These are phyloP conservation scores for chimpanzee (Pan troglodytes) DNA, from an alignment of 2,113 vertebrate species.

Conservation along the genomic window NHGRI_mPanTro3-v2.1_pri NC_072408.2:18945501-18946000, in stretches of 20 bases:
- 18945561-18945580: neutral
- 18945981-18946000: rapidly evolving
- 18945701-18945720: neutral
- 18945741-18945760: neutral
- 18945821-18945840: neutral
- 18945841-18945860: neutral
- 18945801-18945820: neutral
- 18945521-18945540: slow-evolving; percentile 27
- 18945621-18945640: neutral
- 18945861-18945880: neutral
- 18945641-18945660: slow-evolving; percentile 2
- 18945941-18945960: neutral
- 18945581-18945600: slow-evolving; percentile 8
- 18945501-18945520: neutral
- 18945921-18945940: neutral
- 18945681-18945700: neutral
- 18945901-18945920: neutral
- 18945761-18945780: neutral
- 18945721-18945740: neutral
- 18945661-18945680: neutral
- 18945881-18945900: neutral
- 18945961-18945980: neutral
- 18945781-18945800: neutral
- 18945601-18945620: neutral
- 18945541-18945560: slow-evolving; percentile 7